Conservation (phyloP, 1,140 invertebrate species). For the Conopomorpha cramerella region DNA sequence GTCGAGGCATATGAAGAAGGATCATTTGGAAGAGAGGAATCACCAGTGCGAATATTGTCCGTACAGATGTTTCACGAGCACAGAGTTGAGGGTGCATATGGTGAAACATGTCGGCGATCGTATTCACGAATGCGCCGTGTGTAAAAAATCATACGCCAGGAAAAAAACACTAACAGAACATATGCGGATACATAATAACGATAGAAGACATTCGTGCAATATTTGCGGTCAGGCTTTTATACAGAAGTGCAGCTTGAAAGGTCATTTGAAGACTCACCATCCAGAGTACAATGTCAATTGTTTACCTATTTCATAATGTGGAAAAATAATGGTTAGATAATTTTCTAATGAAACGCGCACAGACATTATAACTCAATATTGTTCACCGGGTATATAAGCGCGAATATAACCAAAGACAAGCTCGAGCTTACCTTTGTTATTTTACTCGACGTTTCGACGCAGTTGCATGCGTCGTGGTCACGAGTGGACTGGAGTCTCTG, state of each 20-base stretch:
- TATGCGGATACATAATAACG: conserved; percentile 53
- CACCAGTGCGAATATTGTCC: conserved; percentile 40
- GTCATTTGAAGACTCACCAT: conserved; percentile 40
- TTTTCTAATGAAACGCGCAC: too few species aligned
- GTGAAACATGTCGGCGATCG: conserved; percentile 41
- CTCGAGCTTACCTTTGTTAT: too few species aligned
- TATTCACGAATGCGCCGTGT: conserved; percentile 48
- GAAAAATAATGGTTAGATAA: too few species aligned
- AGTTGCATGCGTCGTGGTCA: too few species aligned
- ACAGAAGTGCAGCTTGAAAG: conserved; percentile 39
- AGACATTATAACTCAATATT: too few species aligned
- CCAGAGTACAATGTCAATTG: too few species aligned
- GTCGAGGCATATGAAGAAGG: conserved; percentile 10
- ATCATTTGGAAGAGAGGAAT: conserved; percentile 37
- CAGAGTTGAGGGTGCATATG: conserved; percentile 39
- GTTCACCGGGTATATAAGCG: too few species aligned
- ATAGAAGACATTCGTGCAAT: conserved; percentile 35
- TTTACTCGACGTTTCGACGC: too few species aligned
- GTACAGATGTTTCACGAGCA: conserved; percentile 46
- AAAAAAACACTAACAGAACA: conserved; percentile 60
- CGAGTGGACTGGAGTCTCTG: too few species aligned
- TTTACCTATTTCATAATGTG: too few species aligned
- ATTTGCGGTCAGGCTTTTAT: conserved; percentile 54
- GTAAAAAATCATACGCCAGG: conserved; percentile 59
- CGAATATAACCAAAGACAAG: too few species aligned